A percentile compares a stretch with the other conserved stretches of the same genome.
Conservation (phyloP, 1,140 invertebrate species). For the Dinoponera quadriceps region DNA sequence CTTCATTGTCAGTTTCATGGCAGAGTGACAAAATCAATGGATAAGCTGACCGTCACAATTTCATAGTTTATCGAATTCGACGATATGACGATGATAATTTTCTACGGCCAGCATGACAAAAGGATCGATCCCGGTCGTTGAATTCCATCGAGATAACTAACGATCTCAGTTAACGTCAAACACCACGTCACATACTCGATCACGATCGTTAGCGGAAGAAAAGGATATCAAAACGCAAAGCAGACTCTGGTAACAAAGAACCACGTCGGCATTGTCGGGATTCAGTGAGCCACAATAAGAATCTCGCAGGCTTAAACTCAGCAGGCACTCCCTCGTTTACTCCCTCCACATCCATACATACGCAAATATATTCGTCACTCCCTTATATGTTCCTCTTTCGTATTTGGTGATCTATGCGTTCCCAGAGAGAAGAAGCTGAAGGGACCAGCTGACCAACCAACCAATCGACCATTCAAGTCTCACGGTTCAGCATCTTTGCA, state of each 20-base stretch:
- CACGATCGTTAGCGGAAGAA: conserved; percentile 46
- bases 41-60: conserved; percentile 18
- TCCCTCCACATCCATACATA: conserved; percentile 4
- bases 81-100: not conserved
- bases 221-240: conserved; percentile 34
- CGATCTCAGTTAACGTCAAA: conserved; percentile 28
- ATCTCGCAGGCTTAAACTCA: conserved; percentile 8
- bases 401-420: conserved; percentile 22
- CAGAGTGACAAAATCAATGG: conserved; percentile 10
- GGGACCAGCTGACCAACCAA: conserved; percentile 29
- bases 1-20: conserved; percentile 19
- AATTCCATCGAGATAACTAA: conserved; percentile 30
- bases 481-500: conserved; percentile 40
- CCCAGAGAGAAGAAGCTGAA: conserved; percentile 32
- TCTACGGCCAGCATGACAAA: conserved; percentile 8
- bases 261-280: conserved; percentile 42
- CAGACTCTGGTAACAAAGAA: conserved; percentile 47
- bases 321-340: not conserved
- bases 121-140: conserved; percentile 10
- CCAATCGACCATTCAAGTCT: conserved; percentile 33
- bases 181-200: not conserved
- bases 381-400: conserved; percentile 11
- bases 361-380: conserved; percentile 15
- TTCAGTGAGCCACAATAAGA: conserved; percentile 29
- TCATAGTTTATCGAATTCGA: not conserved